phyloP scores from a whole-genome alignment of 1,140 invertebrate genomes.

The Anagrus nilaparvatae region DNA sequence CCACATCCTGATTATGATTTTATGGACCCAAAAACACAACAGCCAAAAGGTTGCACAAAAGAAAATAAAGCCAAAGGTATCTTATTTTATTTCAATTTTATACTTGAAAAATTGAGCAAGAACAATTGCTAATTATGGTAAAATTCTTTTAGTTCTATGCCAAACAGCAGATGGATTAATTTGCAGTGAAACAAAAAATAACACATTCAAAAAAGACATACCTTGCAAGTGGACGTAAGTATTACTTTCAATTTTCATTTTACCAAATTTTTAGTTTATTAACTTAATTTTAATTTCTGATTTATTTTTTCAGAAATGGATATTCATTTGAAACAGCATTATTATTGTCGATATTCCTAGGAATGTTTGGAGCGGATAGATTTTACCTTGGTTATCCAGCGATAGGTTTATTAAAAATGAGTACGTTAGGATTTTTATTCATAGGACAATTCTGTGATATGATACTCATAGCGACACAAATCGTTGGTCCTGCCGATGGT shows the following conservation, averaged over 20 bases:
- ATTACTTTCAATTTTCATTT: not conserved
- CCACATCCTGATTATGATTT: conserved; percentile 65
- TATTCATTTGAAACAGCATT: conserved; percentile 88
- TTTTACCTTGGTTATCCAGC: conserved; percentile 96
- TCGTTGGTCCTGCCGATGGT: conserved; percentile 88
- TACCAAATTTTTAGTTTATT: not conserved
- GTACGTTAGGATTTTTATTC: conserved; percentile 93
- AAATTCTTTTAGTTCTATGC: conserved; percentile 60
- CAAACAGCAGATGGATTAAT: conserved; percentile 70
- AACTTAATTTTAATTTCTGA: not conserved
- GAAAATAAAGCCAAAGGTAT: conserved; percentile 70
- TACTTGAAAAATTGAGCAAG: conserved; percentile 2
- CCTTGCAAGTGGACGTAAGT: conserved; percentile 91
- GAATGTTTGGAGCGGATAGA: conserved; percentile 94
- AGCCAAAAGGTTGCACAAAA: conserved; percentile 68
- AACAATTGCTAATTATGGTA: not conserved
- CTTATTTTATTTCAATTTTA: no score
- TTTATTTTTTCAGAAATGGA: conserved; percentile 64
- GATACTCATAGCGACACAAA: conserved; percentile 87
- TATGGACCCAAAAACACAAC: conserved; percentile 85
- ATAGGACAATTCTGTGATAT: conserved; percentile 92
- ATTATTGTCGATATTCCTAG: conserved; percentile 86
- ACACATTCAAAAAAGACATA: conserved; percentile 70
- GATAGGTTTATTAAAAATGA: conserved; percentile 86
- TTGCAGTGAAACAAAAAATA: conserved; percentile 69